Evolutionary conservation across 2,888 invertebrate genomes (phyloP), one percentile per base, ranked within the genome.

Genomic region (Tetranychus truncatus): DNA sequence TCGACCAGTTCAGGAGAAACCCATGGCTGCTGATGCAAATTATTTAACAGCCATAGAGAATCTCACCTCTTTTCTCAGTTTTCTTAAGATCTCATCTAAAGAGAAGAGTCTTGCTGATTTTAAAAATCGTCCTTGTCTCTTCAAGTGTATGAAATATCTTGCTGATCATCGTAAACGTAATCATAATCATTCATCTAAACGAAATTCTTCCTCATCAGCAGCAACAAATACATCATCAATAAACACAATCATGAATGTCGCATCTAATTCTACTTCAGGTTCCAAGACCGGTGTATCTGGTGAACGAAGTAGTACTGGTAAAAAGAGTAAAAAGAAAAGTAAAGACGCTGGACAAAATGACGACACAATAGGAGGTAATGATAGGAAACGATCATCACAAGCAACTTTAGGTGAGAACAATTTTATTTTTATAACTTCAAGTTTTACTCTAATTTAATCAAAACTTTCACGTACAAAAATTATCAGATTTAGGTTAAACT

Each of bases 71-170:
- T 24, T 45, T 34, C 24, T 75, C 15, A 72, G 20, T 55, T 65
- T 73, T 66, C 73, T 75, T 72, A 75, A 73, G 24, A 21, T 75
- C 6, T 72, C 72, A 46, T 72, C 72, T 15, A 72, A 72, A 72
- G 46, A 69, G 20, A 20, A 20, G 69, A 69, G 20, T 69, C 20
- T 21, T 1, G 11, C 6, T 6, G 69, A 69, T 24, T 20, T 21
- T 11, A 69, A 69, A 21, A 69, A 24, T 69, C 69, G 69, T 7
- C 69, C 69, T 18, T 69, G 69, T 24, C 69, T 69, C 34, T 69
- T 69, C 34, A 69, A 69, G 20, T 69, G 69, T 69, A 69, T 69
- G 69, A 69, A 69, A 20, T 69, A 69, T 8, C 69, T 24, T 15
- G 9, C 55, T 55, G 11, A 3, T 15, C 15, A 55, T 55, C 55